Evolutionary conservation across 2,888 invertebrate species (phyloP), one percentile per base, ranked within the genome.

Genomic region (Coelopa pilipes): DNA sequence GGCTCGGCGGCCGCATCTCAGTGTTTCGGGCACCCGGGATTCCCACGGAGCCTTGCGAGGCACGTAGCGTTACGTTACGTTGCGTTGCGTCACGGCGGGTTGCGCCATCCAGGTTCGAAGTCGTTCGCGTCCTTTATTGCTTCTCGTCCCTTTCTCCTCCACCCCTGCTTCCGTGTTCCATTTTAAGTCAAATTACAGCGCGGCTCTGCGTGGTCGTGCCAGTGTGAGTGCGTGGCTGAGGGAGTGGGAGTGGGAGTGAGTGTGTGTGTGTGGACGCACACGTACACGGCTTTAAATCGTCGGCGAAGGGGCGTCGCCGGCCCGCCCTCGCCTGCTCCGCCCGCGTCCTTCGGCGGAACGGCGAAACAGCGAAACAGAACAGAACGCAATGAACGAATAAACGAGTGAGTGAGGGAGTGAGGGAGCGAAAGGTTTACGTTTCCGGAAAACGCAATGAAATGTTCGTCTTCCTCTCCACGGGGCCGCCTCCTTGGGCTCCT

Each of bases 101-200:
- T 53, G 12, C 53, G 53, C 53, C 9, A 53, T 53, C 34, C 34
- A 7, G 34, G 34, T 34, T 34, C 34, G 34, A 34, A 34, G 34
- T 34, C 34, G 34, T 34, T 34, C 34, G 34, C 34, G 34, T 34
- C 34, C 34, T 34, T 34, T 34, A 34, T 34, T 34, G 34, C 34
- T 34, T 34, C 34, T 34, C n/a, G n/a, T n/a, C 17, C 53, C 53
- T 53, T 11, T 15, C 17, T 53, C 9, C 5, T 53, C 53, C 5
- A n/a, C 57, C 17, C 5, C 57, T 24, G 15, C 53, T 15, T 55
- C 34, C 34, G 55, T 21, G 67, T n/a, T 67, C 34, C 34, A 34
- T 70, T 60, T 60, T 46, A 60, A 59, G 34, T 59, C 12, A 53
- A 60, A 70, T 70, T 60, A 70, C 60, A 15, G 24, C 34, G 47